phyloP scores from a whole-genome alignment of 1,140 invertebrate species.

The Caenorhabditis remanei region DNA sequence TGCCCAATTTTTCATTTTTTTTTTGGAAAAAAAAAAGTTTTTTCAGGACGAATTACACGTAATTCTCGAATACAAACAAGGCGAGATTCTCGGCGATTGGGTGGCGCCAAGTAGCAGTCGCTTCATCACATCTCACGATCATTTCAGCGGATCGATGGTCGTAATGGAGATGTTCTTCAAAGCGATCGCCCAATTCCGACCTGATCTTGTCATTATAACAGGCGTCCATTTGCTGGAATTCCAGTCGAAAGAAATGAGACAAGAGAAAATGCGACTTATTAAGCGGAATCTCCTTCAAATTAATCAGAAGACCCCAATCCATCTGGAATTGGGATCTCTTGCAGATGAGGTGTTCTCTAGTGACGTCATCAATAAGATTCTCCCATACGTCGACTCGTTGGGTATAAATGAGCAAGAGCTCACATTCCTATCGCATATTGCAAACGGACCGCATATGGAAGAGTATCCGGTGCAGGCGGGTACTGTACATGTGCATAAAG shows the following conservation, averaged over 20 bases:
- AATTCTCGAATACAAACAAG: slow-evolving; percentile 79
- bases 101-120: slow-evolving; percentile 79
- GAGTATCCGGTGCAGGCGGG: slow-evolving; percentile 72
- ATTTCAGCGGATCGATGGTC: slow-evolving; percentile 76
- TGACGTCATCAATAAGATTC: slow-evolving; percentile 76
- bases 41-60: slow-evolving; percentile 80
- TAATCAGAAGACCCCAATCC: slow-evolving; percentile 77
- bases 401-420: slow-evolving; percentile 80
- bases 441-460: slow-evolving; percentile 78
- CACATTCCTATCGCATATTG: slow-evolving; percentile 78
- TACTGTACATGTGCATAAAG: slow-evolving; percentile 75
- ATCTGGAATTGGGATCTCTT: slow-evolving; percentile 80
- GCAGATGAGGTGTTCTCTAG: slow-evolving; percentile 78
- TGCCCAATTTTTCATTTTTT: too few species aligned
- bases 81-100: slow-evolving; percentile 78
- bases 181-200: slow-evolving; percentile 74
- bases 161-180: slow-evolving; percentile 79
- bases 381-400: slow-evolving; percentile 78
- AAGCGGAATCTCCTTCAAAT: slow-evolving; percentile 75
- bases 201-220: slow-evolving; percentile 78
- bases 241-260: slow-evolving; percentile 77
- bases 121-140: slow-evolving; percentile 80
- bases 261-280: slow-evolving; percentile 77
- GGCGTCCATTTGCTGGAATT: slow-evolving; percentile 80
- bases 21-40: too few species aligned